A percentile compares a stretch with the other conserved stretches of the same genome.
Evolutionary conservation across 2,113 vertebrate species (phyloP).

Genomic region (Crypturellus undulatus): DNA sequence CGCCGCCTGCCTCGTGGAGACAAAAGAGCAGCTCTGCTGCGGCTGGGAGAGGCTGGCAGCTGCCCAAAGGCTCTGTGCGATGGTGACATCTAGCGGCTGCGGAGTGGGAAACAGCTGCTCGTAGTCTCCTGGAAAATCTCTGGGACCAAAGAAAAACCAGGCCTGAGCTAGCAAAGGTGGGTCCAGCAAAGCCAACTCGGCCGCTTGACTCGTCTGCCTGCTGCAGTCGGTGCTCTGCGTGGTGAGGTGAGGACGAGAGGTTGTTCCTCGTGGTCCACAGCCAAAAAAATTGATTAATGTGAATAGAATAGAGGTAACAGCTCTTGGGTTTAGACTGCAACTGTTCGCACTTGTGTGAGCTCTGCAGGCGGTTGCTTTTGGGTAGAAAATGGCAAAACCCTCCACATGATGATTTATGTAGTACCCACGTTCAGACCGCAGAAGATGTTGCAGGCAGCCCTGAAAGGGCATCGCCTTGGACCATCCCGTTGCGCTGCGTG

Average conservation of each 20-base stretch:
- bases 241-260: neutral
- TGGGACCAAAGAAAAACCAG: neutral
- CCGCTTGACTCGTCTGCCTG: neutral
- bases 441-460: accelerated
- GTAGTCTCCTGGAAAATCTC: neutral
- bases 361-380: neutral
- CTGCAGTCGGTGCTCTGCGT: neutral
- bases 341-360: neutral
- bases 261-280: neutral
- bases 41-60: accelerated
- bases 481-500: neutral
- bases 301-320: neutral
- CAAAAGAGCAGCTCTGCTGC: neutral
- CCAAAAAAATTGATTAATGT: neutral
- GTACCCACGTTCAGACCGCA: neutral
- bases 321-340: neutral
- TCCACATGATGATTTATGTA: neutral
- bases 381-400: neutral
- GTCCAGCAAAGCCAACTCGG: accelerated
- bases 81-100: neutral
- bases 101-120: neutral
- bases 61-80: neutral
- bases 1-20: neutral
- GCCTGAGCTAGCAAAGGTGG: neutral
- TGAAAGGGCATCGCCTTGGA: neutral